phyloP scores from a whole-genome alignment of 2,113 vertebrate species.

The Glaucidium brasilianum region DNA sequence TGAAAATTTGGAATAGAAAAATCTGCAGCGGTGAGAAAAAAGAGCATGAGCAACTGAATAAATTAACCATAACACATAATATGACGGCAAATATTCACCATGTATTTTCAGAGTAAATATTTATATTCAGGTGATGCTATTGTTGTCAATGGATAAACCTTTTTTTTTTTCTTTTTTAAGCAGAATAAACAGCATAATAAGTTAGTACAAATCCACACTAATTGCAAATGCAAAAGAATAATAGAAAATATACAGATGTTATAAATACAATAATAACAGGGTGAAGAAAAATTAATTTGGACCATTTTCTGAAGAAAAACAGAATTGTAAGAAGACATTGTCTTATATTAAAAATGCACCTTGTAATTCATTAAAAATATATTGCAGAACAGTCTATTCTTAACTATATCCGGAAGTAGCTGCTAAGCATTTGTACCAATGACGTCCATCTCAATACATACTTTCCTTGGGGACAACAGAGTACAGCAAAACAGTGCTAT shows the following conservation, averaged over 20 bases:
- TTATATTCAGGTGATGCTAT: neutral
- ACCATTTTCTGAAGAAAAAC: neutral
- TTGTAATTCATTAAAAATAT: neutral
- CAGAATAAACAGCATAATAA: neutral
- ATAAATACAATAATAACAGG: neutral
- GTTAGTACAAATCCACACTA: neutral
- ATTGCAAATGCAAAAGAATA: neutral
- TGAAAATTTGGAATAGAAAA: neutral
- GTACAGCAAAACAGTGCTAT: neutral
- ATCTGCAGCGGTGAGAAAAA: neutral
- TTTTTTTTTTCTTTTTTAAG: neutral
- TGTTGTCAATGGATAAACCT: neutral
- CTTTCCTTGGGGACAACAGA: slow-evolving; percentile 40
- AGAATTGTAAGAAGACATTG: neutral
- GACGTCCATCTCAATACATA: neutral
- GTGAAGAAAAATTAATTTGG: neutral
- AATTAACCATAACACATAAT: neutral
- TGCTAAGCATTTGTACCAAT: slow-evolving; percentile 17
- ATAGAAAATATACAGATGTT: neutral
- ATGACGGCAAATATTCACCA: neutral
- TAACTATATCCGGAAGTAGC: neutral
- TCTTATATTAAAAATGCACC: neutral
- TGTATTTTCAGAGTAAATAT: neutral
- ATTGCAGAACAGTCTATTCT: neutral
- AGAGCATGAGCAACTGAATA: neutral